Percentiles rank a stretch among this genome's conserved stretches.
phyloP scores from a whole-genome alignment of 2,797 vertebrate genomes.

The Falco peregrinus region DNA sequence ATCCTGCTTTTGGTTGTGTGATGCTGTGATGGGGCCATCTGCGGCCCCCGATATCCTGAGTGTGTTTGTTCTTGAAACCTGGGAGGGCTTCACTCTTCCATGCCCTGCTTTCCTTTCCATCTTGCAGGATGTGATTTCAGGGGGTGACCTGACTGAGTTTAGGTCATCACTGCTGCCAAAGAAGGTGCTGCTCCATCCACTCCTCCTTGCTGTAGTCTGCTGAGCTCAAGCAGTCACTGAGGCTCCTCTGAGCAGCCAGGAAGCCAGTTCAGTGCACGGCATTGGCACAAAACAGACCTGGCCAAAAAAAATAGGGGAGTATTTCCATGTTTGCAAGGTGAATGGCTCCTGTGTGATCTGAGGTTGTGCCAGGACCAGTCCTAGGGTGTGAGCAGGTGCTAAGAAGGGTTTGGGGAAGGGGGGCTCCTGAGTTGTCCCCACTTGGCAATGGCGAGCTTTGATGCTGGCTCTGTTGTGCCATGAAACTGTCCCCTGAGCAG shows the following conservation, averaged over 20 bases:
- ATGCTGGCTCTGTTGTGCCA: neutral
- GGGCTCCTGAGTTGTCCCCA: neutral
- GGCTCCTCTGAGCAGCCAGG: neutral
- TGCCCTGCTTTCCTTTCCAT: neutral
- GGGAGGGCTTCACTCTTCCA: neutral
- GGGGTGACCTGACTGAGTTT: neutral
- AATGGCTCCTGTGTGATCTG: neutral
- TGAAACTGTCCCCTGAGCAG: neutral
- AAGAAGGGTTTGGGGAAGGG: neutral
- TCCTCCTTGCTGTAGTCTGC: neutral
- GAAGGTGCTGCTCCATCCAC: neutral
- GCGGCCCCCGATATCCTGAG: fast-evolving
- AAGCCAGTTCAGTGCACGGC: neutral
- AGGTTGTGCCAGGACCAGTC: neutral
- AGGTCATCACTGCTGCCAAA: neutral
- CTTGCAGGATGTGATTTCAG: neutral
- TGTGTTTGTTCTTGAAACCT: neutral
- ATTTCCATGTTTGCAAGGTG: neutral
- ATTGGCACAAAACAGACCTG: neutral
- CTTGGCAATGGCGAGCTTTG: neutral
- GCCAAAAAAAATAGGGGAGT: neutral
- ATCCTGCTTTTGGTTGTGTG: neutral
- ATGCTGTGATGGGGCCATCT: neutral
- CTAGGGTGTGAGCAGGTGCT: neutral
- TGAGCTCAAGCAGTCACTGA: fast-evolving